Evolutionary conservation across 23 tunicate genomes (phyloP).

Genomic region (Ciona savignyi): DNA sequence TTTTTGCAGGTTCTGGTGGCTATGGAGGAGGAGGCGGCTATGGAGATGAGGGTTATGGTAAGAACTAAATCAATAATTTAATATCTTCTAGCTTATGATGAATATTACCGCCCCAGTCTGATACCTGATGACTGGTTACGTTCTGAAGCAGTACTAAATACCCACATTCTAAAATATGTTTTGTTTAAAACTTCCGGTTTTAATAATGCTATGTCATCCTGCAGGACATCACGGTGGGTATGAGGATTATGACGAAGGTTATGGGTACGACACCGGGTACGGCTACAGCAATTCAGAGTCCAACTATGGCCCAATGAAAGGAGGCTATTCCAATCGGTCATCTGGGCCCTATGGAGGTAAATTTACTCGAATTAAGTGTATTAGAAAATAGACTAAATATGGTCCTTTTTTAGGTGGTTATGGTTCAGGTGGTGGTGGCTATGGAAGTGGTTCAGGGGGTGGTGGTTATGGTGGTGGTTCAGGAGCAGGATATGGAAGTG

Average conservation of each 20-base stretch:
- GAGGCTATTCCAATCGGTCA: background rate
- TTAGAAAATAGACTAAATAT: no score
- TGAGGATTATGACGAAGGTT: background rate
- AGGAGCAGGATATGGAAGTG: constrained; percentile 45
- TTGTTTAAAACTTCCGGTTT: no score
- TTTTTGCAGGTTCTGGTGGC: background rate
- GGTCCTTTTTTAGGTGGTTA: constrained; percentile 42
- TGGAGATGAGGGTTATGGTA: background rate
- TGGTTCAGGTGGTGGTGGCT: constrained; percentile 25
- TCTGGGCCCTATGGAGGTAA: background rate
- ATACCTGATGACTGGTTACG: background rate
- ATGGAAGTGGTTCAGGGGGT: constrained; percentile 12
- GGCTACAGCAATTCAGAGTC: background rate
- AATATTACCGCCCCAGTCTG: background rate
- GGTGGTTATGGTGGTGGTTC: constrained; percentile 39
- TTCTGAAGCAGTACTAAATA: background rate
- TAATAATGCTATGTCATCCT: no score
- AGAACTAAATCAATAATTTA: background rate
- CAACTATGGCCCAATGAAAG: background rate
- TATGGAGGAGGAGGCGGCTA: background rate
- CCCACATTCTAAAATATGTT: background rate
- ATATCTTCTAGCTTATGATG: background rate
- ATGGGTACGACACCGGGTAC: background rate
- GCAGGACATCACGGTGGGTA: background rate
- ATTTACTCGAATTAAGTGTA: no score